Percentiles rank a stretch among this genome's conserved stretches.
phyloP scores from a whole-genome alignment of 2,113 vertebrate species.

The Urocolius indicus region DNA sequence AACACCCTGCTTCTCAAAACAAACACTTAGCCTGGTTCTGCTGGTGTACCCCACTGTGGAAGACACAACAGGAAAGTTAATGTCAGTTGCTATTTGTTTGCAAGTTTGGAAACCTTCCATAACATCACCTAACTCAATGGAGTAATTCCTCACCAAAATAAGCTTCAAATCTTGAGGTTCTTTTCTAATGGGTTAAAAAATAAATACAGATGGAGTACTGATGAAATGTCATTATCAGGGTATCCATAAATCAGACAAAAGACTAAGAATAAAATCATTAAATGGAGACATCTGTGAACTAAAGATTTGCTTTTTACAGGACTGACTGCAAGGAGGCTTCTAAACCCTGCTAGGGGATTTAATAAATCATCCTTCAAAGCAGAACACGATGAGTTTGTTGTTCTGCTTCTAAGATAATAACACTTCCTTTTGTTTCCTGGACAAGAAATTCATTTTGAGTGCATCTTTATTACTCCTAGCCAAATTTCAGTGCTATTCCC shows the following conservation, averaged over 20 bases:
- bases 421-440: neutral
- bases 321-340: neutral
- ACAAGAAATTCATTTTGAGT: neutral
- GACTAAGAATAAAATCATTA: neutral
- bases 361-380: neutral
- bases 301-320: neutral
- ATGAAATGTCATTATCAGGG: neutral
- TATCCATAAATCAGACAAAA: neutral
- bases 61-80: neutral
- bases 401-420: neutral
- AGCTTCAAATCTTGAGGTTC: neutral
- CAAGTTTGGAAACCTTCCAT: neutral
- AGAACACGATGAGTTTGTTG: neutral
- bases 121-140: neutral
- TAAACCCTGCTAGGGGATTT: neutral
- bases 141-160: neutral
- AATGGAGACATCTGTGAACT: neutral
- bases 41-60: neutral
- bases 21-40: neutral
- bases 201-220: neutral
- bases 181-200: neutral
- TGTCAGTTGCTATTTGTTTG: neutral
- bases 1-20: neutral
- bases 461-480: neutral
- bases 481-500: neutral